phyloP scores from a whole-genome alignment of 2,888 invertebrate species.

The Drosophila neotestacea region DNA sequence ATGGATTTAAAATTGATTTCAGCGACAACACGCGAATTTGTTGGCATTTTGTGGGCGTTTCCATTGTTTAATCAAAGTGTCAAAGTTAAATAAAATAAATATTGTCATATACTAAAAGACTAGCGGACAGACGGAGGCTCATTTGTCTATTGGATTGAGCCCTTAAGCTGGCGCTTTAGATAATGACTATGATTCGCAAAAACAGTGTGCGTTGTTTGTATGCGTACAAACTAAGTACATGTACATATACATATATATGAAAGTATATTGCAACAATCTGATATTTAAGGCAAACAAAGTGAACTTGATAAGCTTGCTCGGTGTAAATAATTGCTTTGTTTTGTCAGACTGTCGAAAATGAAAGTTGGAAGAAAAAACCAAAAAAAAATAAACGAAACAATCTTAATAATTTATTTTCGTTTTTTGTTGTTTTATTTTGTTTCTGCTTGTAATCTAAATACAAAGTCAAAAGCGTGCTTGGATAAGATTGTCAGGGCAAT shows the following conservation, averaged over 20 bases:
- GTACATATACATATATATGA: constrained; percentile 13
- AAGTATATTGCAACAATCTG: constrained; percentile 47
- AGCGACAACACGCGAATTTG: constrained; percentile 20
- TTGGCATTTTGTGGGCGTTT: constrained; percentile 13
- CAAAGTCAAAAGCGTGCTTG: constrained; percentile 39
- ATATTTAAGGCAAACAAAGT: constrained; percentile 61
- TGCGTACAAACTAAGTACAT: constrained; percentile 27
- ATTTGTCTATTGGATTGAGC: constrained; percentile 70
- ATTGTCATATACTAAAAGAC: constrained; percentile 51
- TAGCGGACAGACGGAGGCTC: constrained; percentile 28
- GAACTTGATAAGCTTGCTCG: constrained; percentile 50
- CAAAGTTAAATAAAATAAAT: constrained; percentile 70
- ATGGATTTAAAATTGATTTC: constrained; percentile 24
- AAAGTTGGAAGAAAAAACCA: constrained; percentile 20
- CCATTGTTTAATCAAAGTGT: constrained; percentile 48
- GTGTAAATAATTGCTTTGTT: constrained; percentile 58
- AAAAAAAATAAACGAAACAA: constrained; percentile 26
- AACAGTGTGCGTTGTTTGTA: constrained; percentile 24
- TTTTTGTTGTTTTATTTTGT: constrained; percentile 1
- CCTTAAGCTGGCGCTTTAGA: constrained; percentile 75
- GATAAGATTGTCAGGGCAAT: constrained; percentile 63
- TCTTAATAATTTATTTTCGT: constrained; percentile 21
- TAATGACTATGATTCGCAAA: constrained; percentile 72
- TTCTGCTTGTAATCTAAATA: constrained; percentile 34
- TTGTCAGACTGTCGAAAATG: constrained; percentile 34